Conservation (phyloP, 2,888 invertebrate species). For the Carabus problematicus region DNA sequence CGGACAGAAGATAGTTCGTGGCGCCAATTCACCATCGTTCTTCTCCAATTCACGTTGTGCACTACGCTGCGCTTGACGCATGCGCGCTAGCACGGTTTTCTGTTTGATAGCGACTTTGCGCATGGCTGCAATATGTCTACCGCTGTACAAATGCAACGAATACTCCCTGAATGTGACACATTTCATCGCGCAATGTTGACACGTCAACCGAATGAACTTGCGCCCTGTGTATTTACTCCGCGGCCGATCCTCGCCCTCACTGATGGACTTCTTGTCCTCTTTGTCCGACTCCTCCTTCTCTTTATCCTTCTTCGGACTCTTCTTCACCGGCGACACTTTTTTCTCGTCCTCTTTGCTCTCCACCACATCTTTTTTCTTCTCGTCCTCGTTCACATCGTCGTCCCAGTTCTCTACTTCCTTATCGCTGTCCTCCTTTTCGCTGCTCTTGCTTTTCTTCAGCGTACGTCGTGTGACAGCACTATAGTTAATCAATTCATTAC, state of each 20-base stretch:
- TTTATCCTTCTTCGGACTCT: constrained; percentile 58
- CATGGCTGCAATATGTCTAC: constrained; percentile 77
- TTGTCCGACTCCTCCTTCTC: constrained; percentile 57
- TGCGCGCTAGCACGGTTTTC: constrained; percentile 75
- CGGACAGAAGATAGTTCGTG: constrained; percentile 57
- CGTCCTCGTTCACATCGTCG: constrained; percentile 50
- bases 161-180: constrained; percentile 80
- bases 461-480: constrained; percentile 52
- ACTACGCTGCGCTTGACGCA: constrained; percentile 81
- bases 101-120: constrained; percentile 76
- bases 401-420: constrained; percentile 53
- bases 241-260: constrained; percentile 55
- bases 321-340: constrained; percentile 53
- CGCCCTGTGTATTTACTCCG: constrained; percentile 57
- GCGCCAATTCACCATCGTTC: constrained; percentile 67
- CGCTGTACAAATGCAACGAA: constrained; percentile 74
- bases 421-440: constrained; percentile 48
- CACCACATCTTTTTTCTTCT: constrained; percentile 50
- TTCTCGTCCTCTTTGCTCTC: constrained; percentile 55
- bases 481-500: constrained; percentile 35
- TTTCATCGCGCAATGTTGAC: constrained; percentile 79
- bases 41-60: constrained; percentile 82
- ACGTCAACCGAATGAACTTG: constrained; percentile 73
- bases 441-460: constrained; percentile 45
- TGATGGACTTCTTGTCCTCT: constrained; percentile 50